Base-by-base conservation (phyloP, 2,888 invertebrate genomes). In the Dicyrtomina minuta region DNA sequence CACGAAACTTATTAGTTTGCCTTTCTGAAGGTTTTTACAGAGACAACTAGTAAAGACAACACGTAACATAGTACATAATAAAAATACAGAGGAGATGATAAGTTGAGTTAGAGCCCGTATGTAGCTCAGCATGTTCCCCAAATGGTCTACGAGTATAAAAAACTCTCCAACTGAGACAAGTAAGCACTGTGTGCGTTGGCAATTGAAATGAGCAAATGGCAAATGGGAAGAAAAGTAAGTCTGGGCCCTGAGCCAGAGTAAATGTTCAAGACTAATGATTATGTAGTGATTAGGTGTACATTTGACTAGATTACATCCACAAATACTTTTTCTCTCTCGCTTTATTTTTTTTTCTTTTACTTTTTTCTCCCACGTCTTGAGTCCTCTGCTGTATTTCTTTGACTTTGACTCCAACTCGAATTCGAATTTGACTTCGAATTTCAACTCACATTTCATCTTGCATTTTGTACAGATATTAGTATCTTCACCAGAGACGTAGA, bases 191-290 rank as follows among this genome's bases (percentile, higher is more conserved):
- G n/a, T n/a, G n/a, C n/a, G n/a, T n/a, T n/a, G n/a, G n/a, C n/a
- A n/a, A n/a, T n/a, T n/a, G n/a, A n/a, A n/a, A n/a, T n/a, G 46
- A 51, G 64, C 64, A 64, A 64, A 60, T 60, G 60, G 22, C 67
- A 67, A 61, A 62, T 43, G 60, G 53, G 61, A 60, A 41, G 51
- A 27, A 27, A 58, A 56, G 58, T 60, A 59, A 49, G 59, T 44
- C 13, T 59, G 60, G 68, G 68, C 58, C 17, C 43, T 2, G 24
- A 17, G 68, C 60, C 60, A 68, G 68, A 60, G 27, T 60, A 68
- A 61, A 68, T 68, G 58, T 58, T 66, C 46, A 20, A 56, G 59
- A 66, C 66, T 66, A 66, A 66, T 66, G 66, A 66, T 66, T 44
- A 66, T 58, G 56, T 58, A 49, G 56, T 71, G 65, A 68, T 68